Percentiles rank a stretch among this genome's conserved stretches.
These are phyloP conservation scores for Charina bottae DNA, from an alignment of 2,113 vertebrate species.

Conservation along the genomic window DNA sequence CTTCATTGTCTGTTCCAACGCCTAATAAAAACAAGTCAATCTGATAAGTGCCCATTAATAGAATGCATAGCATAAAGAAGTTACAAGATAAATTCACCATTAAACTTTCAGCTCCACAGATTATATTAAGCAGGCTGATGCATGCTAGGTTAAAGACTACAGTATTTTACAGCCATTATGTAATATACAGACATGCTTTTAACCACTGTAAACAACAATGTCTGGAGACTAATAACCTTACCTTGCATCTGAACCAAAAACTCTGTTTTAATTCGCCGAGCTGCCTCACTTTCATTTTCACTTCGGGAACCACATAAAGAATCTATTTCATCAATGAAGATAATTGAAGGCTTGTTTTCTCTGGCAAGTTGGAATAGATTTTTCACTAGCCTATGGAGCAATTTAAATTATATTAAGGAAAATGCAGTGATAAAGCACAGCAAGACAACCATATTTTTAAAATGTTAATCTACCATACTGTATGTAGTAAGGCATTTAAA, in stretches of 20 bases:
- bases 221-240: conserved; percentile 53
- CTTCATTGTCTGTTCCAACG: conserved; percentile 94
- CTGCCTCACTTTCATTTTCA: conserved; percentile 97
- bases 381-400: conserved; percentile 87
- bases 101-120: neutral
- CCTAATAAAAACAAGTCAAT: conserved; percentile 74
- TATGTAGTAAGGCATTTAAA: neutral
- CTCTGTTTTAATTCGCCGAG: conserved; percentile 95
- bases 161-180: fast-evolving
- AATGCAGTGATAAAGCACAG: neutral
- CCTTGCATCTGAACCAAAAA: conserved; percentile 99
- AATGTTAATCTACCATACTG: neutral
- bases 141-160: neutral
- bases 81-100: neutral
- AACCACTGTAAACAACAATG: neutral
- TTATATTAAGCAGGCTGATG: neutral
- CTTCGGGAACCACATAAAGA: conserved; percentile 95
- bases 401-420: conserved; percentile 37
- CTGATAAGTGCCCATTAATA: conserved; percentile 12
- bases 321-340: conserved; percentile 98
- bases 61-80: neutral
- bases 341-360: conserved; percentile 96
- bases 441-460: neutral
- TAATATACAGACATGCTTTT: neutral
- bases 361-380: conserved; percentile 93